phyloP scores from a whole-genome alignment of 2,888 invertebrate species.

The Lasius platythorax region DNA sequence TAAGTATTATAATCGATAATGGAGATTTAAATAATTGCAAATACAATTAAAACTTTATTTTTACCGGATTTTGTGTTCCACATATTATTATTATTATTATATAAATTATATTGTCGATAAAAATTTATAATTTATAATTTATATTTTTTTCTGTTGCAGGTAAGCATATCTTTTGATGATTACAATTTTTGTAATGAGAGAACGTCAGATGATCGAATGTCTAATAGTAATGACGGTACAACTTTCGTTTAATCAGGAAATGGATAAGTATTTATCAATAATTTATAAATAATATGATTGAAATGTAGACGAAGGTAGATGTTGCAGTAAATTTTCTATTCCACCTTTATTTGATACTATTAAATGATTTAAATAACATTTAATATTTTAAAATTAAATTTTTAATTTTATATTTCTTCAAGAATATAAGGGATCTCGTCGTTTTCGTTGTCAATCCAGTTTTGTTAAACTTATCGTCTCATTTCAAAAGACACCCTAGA shows the following conservation, averaged over 20 bases:
- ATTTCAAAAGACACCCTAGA: too few relatives aligned
- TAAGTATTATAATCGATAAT: neutral
- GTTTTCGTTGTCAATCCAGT: too few relatives aligned
- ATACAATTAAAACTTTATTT: neutral
- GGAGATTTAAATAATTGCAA: neutral
- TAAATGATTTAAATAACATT: neutral
- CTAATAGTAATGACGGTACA: neutral
- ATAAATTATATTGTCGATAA: neutral
- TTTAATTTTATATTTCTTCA: neutral
- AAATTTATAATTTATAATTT: constrained; percentile 30
- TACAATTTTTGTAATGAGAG: neutral
- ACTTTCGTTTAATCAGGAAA: neutral
- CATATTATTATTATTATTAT: neutral
- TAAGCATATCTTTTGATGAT: constrained; percentile 25
- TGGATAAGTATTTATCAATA: constrained; percentile 1
- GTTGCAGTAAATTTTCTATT: neutral
- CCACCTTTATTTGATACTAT: neutral
- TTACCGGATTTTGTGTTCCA: neutral
- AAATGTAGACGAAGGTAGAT: neutral
- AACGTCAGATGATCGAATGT: neutral
- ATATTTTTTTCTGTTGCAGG: constrained; percentile 41
- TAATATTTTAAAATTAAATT: neutral
- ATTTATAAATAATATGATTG: neutral
- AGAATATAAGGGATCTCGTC: constrained; percentile 23
- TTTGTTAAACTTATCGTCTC: neutral